phyloP scores from a whole-genome alignment of 2,797 vertebrate species.

The Kryptopterus vitreolus region DNA sequence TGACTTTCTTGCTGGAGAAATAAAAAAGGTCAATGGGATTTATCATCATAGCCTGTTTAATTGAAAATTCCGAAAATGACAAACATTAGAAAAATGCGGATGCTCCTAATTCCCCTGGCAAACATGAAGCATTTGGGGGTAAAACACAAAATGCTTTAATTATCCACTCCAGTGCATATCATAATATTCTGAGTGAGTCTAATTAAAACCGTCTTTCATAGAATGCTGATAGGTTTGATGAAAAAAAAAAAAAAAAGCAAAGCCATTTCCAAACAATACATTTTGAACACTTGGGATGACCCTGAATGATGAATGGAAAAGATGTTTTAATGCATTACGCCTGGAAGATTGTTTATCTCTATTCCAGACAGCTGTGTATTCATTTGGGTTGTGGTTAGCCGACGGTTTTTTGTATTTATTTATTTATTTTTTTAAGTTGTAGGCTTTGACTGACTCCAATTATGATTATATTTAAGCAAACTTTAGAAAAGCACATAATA shows the following conservation, averaged over 20 bases:
- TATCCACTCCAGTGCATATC: slow-evolving; percentile 27
- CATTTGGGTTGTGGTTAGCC: slow-evolving; percentile 65
- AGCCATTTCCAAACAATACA: slow-evolving; percentile 13
- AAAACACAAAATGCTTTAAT: slow-evolving; percentile 33
- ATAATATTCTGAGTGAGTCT: slow-evolving; percentile 21
- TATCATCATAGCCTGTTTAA: neutral
- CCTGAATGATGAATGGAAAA: slow-evolving; percentile 44
- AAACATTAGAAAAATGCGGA: slow-evolving; percentile 8
- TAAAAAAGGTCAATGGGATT: neutral
- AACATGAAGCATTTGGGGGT: slow-evolving; percentile 19
- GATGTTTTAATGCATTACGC: slow-evolving; percentile 43
- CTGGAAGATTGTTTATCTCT: slow-evolving; percentile 65
- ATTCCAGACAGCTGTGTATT: slow-evolving; percentile 67
- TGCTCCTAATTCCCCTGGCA: slow-evolving; percentile 3
- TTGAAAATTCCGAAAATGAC: neutral
- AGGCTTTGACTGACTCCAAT: slow-evolving; percentile 44
- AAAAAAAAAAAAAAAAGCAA: slow-evolving; percentile 19
- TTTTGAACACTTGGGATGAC: slow-evolving; percentile 30
- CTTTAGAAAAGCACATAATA: slow-evolving; percentile 45
- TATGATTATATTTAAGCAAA: slow-evolving; percentile 47
- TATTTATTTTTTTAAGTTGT: slow-evolving; percentile 64
- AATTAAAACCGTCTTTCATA: slow-evolving; percentile 12
- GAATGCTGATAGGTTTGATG: neutral
- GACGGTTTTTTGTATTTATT: slow-evolving; percentile 26
- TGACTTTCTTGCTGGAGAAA: neutral